phyloP scores from a whole-genome alignment of 2,113 vertebrate genomes.

The Otocyon megalotis region DNA sequence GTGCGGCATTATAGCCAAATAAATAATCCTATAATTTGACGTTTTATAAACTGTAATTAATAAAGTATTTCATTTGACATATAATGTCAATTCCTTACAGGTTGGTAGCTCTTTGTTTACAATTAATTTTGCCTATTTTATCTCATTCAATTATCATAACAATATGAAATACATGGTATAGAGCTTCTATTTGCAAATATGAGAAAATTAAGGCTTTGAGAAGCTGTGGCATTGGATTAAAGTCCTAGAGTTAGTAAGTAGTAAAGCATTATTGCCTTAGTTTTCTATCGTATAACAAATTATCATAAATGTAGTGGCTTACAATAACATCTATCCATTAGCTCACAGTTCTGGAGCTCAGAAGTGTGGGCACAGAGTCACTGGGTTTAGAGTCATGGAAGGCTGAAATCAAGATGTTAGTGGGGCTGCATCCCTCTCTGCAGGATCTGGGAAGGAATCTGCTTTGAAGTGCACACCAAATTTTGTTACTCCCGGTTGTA shows the following conservation, averaged over 20 bases:
- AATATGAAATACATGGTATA: not conserved
- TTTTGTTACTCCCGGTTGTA: not conserved
- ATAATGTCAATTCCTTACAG: not conserved
- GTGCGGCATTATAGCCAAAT: not conserved
- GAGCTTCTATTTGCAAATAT: slow-evolving; percentile 12
- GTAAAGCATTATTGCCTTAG: not conserved
- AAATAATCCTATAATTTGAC: not conserved
- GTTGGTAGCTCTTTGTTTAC: not conserved
- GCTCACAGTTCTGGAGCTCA: not conserved
- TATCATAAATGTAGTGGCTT: not conserved
- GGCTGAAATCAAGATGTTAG: not conserved
- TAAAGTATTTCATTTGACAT: not conserved
- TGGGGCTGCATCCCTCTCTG: not conserved
- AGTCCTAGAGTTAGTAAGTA: not conserved
- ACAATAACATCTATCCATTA: not conserved
- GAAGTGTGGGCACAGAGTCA: not conserved
- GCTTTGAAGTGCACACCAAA: not conserved
- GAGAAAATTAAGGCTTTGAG: not conserved
- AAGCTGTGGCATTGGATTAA: not conserved
- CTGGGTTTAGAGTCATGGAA: not conserved
- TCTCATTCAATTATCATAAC: not conserved
- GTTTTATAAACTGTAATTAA: not conserved
- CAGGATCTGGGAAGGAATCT: not conserved
- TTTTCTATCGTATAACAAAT: not conserved
- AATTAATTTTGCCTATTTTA: not conserved